A percentile compares a stretch with the other conserved stretches of the same genome.
phyloP scores from a whole-genome alignment of 2,113 vertebrate genomes.

The Rhea pennata region DNA sequence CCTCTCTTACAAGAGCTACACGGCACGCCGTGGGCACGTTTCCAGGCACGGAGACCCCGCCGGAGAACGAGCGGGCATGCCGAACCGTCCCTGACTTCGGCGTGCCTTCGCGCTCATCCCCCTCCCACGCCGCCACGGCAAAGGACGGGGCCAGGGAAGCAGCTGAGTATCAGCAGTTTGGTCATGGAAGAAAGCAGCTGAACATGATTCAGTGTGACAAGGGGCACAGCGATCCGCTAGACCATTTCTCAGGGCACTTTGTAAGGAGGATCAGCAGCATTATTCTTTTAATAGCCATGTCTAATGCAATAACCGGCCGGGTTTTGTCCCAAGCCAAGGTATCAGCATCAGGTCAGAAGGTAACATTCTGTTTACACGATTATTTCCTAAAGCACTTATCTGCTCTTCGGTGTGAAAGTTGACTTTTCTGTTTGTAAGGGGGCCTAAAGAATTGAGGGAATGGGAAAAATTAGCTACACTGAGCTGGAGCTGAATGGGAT shows the following conservation, averaged over 20 bases:
- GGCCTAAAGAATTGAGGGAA: constrained; percentile 84
- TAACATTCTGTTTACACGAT: constrained; percentile 94
- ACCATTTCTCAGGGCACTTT: constrained; percentile 75
- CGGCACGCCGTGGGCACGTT: background rate
- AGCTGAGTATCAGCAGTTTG: constrained; percentile 53
- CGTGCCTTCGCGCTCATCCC: background rate
- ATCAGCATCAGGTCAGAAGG: constrained; percentile 94
- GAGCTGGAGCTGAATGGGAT: constrained; percentile 86
- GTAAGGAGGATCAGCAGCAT: constrained; percentile 80
- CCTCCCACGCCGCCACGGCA: background rate
- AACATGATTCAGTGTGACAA: constrained; percentile 77
- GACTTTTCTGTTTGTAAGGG: constrained; percentile 87
- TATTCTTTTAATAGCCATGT: constrained; percentile 92
- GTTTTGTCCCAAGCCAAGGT: constrained; percentile 90
- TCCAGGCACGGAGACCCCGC: background rate
- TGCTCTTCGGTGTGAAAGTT: constrained; percentile 87
- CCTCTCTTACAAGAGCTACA: background rate
- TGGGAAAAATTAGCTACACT: constrained; percentile 90
- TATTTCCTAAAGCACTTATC: constrained; percentile 92
- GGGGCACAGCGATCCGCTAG: constrained; percentile 76
- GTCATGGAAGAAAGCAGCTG: constrained; percentile 59
- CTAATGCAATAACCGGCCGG: constrained; percentile 84
- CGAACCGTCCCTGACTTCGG: background rate
- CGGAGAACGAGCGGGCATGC: background rate
- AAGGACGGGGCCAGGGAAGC: background rate